Evolutionary conservation across 1,140 invertebrate genomes (phyloP).

Genomic region (Scaptomyza hsui): DNA sequence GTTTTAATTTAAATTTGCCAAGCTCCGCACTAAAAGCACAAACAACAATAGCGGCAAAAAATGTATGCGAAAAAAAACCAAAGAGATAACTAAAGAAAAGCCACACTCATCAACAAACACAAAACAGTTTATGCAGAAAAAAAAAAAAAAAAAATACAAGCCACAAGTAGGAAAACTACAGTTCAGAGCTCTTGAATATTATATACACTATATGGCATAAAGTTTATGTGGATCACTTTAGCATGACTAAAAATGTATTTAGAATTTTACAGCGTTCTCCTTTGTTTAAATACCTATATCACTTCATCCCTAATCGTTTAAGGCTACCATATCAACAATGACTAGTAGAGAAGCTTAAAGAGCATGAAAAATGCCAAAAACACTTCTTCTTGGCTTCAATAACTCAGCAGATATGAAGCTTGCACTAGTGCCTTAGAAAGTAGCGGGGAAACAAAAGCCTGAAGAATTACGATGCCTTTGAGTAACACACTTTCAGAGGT

Average conservation of each 20-base stretch:
- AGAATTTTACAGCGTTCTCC: too few species aligned
- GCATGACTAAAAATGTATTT: background rate
- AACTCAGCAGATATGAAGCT: constrained; percentile 10
- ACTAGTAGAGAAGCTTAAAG: background rate
- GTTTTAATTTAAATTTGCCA: constrained; percentile 79
- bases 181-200: background rate
- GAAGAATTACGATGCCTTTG: constrained; percentile 67
- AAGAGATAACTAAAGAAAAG: constrained; percentile 43
- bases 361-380: background rate
- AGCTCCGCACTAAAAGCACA: constrained; percentile 17
- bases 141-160: constrained; percentile 1
- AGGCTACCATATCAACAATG: background rate
- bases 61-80: constrained; percentile 50
- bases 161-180: background rate
- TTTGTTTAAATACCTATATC: too few species aligned
- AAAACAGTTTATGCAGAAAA: background rate
- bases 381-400: background rate
- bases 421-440: background rate
- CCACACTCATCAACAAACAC: constrained; percentile 23
- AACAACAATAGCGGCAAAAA: constrained; percentile 30
- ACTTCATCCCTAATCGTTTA: background rate
- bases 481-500: constrained; percentile 64
- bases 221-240: background rate
- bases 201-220: background rate
- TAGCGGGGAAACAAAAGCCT: constrained; percentile 6